A percentile compares a stretch with the other conserved stretches of the same genome.
These are phyloP conservation scores for Acleris sparsana DNA, from an alignment of 2,888 invertebrate genomes.

Conservation along the genomic window DNA sequence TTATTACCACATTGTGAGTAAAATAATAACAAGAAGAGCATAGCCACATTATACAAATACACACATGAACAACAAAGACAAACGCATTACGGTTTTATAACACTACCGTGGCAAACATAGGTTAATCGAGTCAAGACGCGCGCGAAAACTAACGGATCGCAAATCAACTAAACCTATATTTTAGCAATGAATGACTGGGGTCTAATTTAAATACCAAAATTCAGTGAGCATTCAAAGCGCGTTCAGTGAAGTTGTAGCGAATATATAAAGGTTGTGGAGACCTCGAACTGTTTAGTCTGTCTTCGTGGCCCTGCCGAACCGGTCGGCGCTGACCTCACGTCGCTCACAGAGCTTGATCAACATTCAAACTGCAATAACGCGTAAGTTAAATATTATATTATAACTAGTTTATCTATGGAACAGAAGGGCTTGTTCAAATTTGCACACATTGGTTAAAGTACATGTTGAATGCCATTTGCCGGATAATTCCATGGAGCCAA, in stretches of 20 bases:
- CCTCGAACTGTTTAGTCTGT: constrained; percentile 76
- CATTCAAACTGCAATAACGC: constrained; percentile 43
- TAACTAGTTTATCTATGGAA: neutral
- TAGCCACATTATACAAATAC: too few relatives aligned
- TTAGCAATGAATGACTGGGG: constrained; percentile 6
- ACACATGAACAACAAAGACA: too few relatives aligned
- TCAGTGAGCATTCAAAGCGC: constrained; percentile 12
- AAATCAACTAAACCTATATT: constrained; percentile 1
- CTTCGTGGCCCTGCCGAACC: constrained; percentile 63
- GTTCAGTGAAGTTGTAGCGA: constrained; percentile 56
- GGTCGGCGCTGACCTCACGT: constrained; percentile 61
- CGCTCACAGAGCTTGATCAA: constrained; percentile 25
- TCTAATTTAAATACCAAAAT: constrained; percentile 20
- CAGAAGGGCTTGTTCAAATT: too few relatives aligned
- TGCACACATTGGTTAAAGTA: too few relatives aligned
- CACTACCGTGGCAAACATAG: neutral
- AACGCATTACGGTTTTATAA: too few relatives aligned
- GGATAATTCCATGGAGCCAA: too few relatives aligned
- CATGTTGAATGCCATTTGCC: too few relatives aligned
- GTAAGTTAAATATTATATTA: constrained; percentile 53
- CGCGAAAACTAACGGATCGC: constrained; percentile 8
- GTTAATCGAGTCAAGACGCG: constrained; percentile 1
- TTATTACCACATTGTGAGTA: too few relatives aligned
- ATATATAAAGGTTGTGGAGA: constrained; percentile 71
- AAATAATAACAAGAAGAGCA: too few relatives aligned